A percentile compares a stretch with the other conserved stretches of the same genome.
Conservation (phyloP, 92 coral and sea anemone species). For the Porites divaricata region DNA sequence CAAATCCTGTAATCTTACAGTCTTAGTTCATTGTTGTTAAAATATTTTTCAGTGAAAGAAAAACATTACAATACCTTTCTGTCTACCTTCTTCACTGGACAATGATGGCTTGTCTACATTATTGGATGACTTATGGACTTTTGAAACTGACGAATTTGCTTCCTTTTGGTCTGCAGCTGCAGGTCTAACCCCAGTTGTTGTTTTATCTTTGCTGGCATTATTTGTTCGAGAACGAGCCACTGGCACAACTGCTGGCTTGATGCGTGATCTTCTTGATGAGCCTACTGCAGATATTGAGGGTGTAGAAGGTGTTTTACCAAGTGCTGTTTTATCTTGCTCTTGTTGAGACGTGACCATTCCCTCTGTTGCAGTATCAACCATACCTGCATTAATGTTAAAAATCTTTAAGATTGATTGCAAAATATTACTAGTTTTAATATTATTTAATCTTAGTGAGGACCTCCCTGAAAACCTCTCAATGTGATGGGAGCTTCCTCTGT, state of each 20-base stretch:
- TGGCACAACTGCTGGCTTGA: constrained; percentile 67
- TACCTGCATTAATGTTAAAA: background rate
- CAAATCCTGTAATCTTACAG: background rate
- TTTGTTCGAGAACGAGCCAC: constrained; percentile 53
- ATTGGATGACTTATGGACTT: background rate
- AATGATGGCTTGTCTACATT: constrained; percentile 4
- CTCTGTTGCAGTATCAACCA: background rate
- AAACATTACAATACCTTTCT: background rate
- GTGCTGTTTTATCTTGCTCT: background rate
- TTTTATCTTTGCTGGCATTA: constrained; percentile 2
- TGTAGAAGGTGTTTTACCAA: background rate
- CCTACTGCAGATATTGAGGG: constrained; percentile 13
- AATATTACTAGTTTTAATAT: too few species aligned
- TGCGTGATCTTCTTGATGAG: constrained; percentile 64
- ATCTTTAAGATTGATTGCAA: too few species aligned
- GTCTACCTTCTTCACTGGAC: background rate
- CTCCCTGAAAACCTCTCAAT: too few species aligned
- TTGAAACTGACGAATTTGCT: background rate
- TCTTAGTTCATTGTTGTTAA: background rate
- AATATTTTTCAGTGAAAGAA: background rate
- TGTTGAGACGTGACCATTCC: background rate
- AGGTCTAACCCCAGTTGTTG: background rate
- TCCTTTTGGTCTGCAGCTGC: background rate
- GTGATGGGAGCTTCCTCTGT: too few species aligned
- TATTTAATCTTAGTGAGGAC: too few species aligned